Evolutionary conservation across 2,113 vertebrate genomes (phyloP).

Genomic region (Dascyllus trimaculatus): DNA sequence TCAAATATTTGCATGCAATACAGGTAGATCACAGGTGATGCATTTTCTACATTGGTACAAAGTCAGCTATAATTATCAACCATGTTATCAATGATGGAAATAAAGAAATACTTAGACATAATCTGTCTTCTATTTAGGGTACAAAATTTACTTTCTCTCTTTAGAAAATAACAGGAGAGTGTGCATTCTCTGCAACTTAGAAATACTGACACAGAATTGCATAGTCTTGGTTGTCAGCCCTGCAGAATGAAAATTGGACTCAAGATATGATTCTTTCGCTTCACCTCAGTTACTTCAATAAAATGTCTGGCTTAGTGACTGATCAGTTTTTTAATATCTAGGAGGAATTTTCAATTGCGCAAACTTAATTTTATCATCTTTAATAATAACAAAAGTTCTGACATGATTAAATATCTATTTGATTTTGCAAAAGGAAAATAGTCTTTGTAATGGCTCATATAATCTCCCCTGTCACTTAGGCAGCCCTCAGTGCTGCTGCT

Average conservation of each 20-base stretch:
- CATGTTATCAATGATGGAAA: neutral
- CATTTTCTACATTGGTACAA: neutral
- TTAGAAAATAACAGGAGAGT: neutral
- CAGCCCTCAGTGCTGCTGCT: slow-evolving; percentile 37
- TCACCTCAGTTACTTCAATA: slow-evolving; percentile 41
- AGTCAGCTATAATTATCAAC: neutral
- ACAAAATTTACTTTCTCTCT: neutral
- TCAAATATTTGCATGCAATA: slow-evolving; percentile 11
- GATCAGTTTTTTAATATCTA: slow-evolving; percentile 58
- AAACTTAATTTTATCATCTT: slow-evolving; percentile 65
- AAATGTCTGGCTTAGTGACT: slow-evolving; percentile 46
- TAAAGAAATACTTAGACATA: no score
- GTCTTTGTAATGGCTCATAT: slow-evolving; percentile 62
- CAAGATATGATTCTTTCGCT: slow-evolving; percentile 39
- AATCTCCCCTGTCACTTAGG: slow-evolving; percentile 54
- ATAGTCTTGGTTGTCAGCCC: slow-evolving; percentile 21
- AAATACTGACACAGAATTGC: slow-evolving; percentile 9
- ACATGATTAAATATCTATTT: slow-evolving; percentile 61
- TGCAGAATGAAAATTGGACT: slow-evolving; percentile 34
- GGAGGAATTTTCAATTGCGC: slow-evolving; percentile 59
- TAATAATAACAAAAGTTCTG: slow-evolving; percentile 46
- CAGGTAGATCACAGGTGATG: slow-evolving; percentile 3
- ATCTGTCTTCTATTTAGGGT: neutral
- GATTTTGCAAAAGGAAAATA: slow-evolving; percentile 59
- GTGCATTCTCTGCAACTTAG: neutral